Base-by-base conservation (phyloP, 2,888 invertebrate genomes). In the Lamellibrachia satsuma region DNA sequence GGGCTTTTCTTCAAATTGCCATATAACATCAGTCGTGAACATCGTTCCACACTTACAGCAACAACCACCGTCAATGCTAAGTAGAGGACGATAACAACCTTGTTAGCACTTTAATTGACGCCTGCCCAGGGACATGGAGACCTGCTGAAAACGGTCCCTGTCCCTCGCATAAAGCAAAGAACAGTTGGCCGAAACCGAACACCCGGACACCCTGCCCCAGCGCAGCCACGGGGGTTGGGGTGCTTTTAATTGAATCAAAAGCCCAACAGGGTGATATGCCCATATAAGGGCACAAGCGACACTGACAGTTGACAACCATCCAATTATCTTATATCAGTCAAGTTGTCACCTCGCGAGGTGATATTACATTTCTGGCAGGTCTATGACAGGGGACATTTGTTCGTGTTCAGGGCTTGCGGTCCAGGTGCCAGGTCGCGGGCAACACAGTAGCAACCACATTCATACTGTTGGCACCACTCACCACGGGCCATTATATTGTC, bases 161-260 rank as follows among this genome's bases (percentile, higher is more conserved):
- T 75, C 75, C 75, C 75, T 75, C 75, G 75, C 15, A 75, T 75
- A 75, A 75, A 75, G 75, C 75, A 15, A 22, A 3, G 75, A 75
- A 75, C 75, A 75, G 75, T 75, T 75, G 75, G 75, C 75, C 75
- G 75, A 75, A 75, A 75, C 75, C 75, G 6, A 22, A 75, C 75
- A 75, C 75, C 75, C 75, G 22, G 75, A 75, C 75, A 75, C 75
- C 75, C 22, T 75, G 75, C 75, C 75, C 75, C 75, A 6, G 75
- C n/a, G 75, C 75, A 75, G 6, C 75, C 75, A 6, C 22, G 75
- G 75, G 75, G 75, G 75, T 75, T 75, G 75, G 75, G 75, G 75
- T 75, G 75, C 75, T 75, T 75, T 75, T 75, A 75, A 75, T 75
- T 75, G 75, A 75, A 75, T 75, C 75, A 75, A 75, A 75, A 75